Evolutionary conservation across 2,797 vertebrate species (phyloP).

Genomic region (Poecile montanus): DNA sequence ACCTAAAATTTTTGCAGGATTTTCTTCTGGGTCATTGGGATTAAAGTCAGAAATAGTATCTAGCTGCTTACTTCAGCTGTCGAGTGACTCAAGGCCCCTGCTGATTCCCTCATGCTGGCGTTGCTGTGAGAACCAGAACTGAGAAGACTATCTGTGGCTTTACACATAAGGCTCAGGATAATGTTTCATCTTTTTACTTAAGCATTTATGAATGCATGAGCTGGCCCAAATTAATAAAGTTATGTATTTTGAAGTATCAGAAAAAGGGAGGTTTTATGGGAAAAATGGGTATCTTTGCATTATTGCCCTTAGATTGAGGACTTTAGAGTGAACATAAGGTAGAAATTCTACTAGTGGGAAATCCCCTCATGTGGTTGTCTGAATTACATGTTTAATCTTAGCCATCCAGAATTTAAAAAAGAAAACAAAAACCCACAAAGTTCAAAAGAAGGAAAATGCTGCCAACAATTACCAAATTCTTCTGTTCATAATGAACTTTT

Average conservation of each 20-base stretch:
- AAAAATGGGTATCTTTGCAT: background rate
- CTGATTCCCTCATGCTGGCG: constrained; percentile 4
- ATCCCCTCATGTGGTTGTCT: background rate
- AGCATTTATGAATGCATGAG: background rate
- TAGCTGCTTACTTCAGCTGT: constrained; percentile 6
- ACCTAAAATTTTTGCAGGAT: background rate
- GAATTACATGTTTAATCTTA: background rate
- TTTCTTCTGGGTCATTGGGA: background rate
- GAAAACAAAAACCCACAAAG: background rate
- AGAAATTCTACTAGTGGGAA: background rate
- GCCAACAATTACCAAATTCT: background rate
- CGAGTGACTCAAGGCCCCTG: constrained; percentile 39
- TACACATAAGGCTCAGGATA: background rate
- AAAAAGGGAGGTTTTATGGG: background rate
- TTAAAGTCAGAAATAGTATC: constrained; percentile 17
- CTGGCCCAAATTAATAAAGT: background rate
- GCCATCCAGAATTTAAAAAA: background rate
- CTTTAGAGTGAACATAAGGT: background rate
- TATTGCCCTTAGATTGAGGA: background rate
- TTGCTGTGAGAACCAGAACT: constrained; percentile 40
- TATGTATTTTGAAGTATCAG: background rate
- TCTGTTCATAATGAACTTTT: background rate
- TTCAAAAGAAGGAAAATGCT: background rate
- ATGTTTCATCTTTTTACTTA: background rate
- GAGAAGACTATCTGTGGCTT: constrained; percentile 27